Evolutionary conservation across 2,888 invertebrate species (phyloP).

Genomic region (Schizaphis graminum): DNA sequence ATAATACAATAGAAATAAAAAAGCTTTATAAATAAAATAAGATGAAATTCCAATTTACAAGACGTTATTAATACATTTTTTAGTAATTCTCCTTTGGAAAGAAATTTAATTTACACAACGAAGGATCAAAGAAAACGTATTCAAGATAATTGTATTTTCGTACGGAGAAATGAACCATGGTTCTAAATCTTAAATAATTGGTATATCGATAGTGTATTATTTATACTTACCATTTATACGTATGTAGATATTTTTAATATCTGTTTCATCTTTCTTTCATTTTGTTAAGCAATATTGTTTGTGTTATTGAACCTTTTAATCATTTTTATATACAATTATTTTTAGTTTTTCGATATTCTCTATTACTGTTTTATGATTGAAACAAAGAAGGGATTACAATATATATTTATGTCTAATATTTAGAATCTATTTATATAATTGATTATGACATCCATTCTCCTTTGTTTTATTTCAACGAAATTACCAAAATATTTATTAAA

Average conservation of each 20-base stretch:
- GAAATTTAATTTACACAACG: background rate
- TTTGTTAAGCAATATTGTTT: background rate
- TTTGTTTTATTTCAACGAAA: background rate
- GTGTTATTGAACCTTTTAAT: background rate
- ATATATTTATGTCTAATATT: background rate
- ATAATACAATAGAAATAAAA: background rate
- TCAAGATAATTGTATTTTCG: background rate
- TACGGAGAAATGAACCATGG: background rate
- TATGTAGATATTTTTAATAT: background rate
- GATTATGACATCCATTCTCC: background rate
- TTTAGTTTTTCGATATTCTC: background rate
- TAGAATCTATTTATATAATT: background rate
- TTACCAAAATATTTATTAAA: background rate
- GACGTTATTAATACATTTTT: background rate
- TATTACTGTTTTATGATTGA: background rate
- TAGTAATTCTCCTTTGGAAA: background rate
- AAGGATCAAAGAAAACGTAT: background rate
- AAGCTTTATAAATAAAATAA: background rate
- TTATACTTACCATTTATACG: background rate
- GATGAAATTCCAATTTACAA: background rate
- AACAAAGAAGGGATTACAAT: background rate
- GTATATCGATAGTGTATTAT: background rate
- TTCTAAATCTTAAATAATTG: background rate
- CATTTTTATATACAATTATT: background rate
- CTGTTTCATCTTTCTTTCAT: background rate